These are phyloP conservation scores for Penaeus japonicus DNA, from an alignment of 1,140 invertebrate genomes.

Conservation along the genomic window DNA sequence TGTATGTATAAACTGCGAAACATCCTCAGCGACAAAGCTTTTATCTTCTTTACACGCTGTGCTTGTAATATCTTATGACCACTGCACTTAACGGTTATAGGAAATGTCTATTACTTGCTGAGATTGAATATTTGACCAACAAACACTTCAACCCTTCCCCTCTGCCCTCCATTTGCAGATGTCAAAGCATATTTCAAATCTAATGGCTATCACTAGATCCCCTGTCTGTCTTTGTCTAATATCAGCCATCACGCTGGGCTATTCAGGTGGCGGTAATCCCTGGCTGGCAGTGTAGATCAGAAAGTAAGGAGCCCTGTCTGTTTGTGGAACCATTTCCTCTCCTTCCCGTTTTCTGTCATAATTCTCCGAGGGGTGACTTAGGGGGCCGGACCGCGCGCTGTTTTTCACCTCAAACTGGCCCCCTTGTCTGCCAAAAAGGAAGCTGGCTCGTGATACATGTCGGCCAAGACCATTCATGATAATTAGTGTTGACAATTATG, in stretches of 20 bases:
- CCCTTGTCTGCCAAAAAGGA: constrained; percentile 45
- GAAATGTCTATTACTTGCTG: background rate
- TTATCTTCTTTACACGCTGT: no score
- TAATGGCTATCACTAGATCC: no score
- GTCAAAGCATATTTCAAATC: background rate
- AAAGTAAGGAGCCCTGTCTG: constrained; percentile 46
- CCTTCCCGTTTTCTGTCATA: constrained; percentile 48
- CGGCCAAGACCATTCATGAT: constrained; percentile 40
- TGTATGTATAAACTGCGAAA: no score
- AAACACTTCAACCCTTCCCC: background rate
- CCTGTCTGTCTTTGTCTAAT: no score
- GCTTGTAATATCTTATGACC: no score
- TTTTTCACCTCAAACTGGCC: constrained; percentile 34
- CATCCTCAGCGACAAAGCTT: no score
- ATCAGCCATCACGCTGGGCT: background rate
- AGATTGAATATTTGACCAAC: background rate
- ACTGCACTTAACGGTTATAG: no score
- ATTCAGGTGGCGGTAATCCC: constrained; percentile 22
- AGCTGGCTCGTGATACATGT: constrained; percentile 44
- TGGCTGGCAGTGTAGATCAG: constrained; percentile 49
- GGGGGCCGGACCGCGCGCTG: constrained; percentile 36
- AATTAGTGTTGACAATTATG: constrained; percentile 54
- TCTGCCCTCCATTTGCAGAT: constrained; percentile 16
- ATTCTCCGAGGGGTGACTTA: constrained; percentile 42
- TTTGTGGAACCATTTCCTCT: constrained; percentile 50